Base-by-base conservation (phyloP, 1,140 invertebrate genomes). In the Palaemon carinicauda region DNA sequence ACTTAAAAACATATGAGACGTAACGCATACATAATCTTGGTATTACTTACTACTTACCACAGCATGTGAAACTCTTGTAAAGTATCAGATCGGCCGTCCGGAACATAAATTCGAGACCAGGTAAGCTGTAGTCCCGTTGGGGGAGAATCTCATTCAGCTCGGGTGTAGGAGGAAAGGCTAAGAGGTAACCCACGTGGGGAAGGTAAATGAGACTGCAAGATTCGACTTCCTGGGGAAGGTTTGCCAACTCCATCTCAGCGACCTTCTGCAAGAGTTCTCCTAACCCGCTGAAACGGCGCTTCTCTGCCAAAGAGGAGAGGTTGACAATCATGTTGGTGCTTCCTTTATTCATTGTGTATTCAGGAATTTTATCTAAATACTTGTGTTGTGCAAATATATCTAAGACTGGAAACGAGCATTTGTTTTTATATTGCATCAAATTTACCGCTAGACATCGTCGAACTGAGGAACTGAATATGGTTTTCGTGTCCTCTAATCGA, bases 131-230 rank as follows among this genome's bases (percentile, higher is more conserved):
- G 24, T 52, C 24, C 31, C 33, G 92, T 69, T 90, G 91, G 50
- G 90, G 91, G 82, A 93, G 92, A 83, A 93, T 91, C 1, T 92
- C 91, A 53, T 92, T 92, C 93, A 94, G 95, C 75, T 50, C 31
- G 14, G 33, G 51, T 17, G 73, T 12, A 5, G 81, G 82, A 1
- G 88, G 86, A 33, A 97, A 93, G 1, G 94, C 94, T 3, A 97
- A 91, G 53, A 97, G 91, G 92, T 96, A 96, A 0, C 96, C 96
- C 86, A 97, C 93, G 92, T 97, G 94, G 9, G 96, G 96, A 88
- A 97, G 92, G 91, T 96, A 97, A 78, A 95, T 91, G 90, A 97
- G 94, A 65, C 93, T 94, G 90, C 95, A 97, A 88, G 94, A 93
- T n/a, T 94, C 91, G 24, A 96, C 92, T 88, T 93, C 93, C 14